Evolutionary conservation across 1,140 invertebrate genomes (phyloP), one percentile per base, ranked within the genome.

Genomic region (Gryllus bimaculatus): DNA sequence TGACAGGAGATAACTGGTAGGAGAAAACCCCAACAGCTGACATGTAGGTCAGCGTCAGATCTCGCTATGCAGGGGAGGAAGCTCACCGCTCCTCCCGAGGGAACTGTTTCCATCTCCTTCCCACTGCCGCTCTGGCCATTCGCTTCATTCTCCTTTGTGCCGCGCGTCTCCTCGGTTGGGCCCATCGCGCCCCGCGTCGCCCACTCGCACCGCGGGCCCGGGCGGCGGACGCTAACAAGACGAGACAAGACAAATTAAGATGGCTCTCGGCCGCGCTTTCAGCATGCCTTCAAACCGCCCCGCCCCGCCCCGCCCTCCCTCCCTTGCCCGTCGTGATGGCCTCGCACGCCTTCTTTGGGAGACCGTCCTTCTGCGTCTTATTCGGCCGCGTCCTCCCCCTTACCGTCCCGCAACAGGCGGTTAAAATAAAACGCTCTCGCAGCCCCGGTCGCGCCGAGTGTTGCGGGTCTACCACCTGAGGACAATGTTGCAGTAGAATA

Each of bases 231-330:
- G 54, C 54, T 66, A 66, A 66, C 54, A 66, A 66, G 54, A 66
- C 54, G 54, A 66, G 54, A 66, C 54, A 66, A 66, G 54, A 66
- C 54, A 66, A 66, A 66, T 66, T 66, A 66, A 66, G 54, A 66
- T 66, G 54, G 54, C 54, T 66, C 10, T 18, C 10, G 10, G 54
- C 10, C 54, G 54, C 18, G 10, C 54, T 66, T 66, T 66, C 18
- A 66, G 54, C 54, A 39, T 18, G 54, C 54, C 54, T 66, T 66
- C 54, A 66, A 66, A 66, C 54, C 54, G 18, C 54, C 49, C 49
- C 49, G 15, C 8, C 49, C 8, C 49, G 8, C 49, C n/a, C 26
- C 26, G 26, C 26, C 26, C 26, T 5, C 1, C 26, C 26, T 5
- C 1, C 26, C 26, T 5, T 39, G 26, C 26, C 26, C 26, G 26